phyloP scores from a whole-genome alignment of 37 sponge, comb jelly and placozoan genomes.

The Beroe forskalii region DNA sequence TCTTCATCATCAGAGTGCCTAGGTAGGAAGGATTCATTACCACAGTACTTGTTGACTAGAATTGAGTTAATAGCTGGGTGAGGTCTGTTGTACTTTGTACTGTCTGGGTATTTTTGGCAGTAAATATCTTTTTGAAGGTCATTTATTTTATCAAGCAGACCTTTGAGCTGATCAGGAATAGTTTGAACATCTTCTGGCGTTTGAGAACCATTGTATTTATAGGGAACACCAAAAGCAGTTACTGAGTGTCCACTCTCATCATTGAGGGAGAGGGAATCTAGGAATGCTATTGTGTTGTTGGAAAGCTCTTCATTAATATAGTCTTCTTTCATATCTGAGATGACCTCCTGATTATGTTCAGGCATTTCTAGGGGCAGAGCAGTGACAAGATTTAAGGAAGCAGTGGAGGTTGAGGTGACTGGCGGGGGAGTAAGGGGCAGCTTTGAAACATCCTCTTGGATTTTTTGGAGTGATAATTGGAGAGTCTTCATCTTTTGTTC shows the following conservation, averaged over 20 bases:
- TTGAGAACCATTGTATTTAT: neutral
- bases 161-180: neutral
- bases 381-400: no score
- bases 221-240: neutral
- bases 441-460: no score
- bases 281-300: neutral
- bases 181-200: neutral
- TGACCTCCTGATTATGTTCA: no score
- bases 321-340: no score
- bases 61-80: neutral
- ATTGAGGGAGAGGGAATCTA: neutral
- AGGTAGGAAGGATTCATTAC: neutral
- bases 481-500: no score
- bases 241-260: neutral
- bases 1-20: neutral
- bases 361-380: no score
- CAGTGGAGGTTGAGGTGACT: no score
- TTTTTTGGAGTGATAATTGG: no score
- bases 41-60: neutral
- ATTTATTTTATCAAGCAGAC: neutral
- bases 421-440: no score
- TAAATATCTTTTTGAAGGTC: neutral
- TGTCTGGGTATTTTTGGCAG: neutral
- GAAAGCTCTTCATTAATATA: neutral
- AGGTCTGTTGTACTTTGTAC: neutral